Conservation (phyloP, 2,888 invertebrate species). For the Drosophila austrosaltans region DNA sequence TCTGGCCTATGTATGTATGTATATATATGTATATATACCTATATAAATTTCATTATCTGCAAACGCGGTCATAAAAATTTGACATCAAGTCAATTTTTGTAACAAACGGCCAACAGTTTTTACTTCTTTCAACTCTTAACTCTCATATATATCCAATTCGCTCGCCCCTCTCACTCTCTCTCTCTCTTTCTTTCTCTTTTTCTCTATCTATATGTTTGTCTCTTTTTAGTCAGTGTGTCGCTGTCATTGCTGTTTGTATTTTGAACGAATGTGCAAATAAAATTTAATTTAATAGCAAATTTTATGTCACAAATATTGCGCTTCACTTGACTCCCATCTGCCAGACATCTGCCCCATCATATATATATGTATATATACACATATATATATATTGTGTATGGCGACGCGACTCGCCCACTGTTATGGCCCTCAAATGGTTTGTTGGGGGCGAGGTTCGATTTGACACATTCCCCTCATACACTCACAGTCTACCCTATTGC, state of each 20-base stretch:
- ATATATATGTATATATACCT: conserved; percentile 11
- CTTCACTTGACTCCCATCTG: conserved; percentile 49
- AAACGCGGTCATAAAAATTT: conserved; percentile 71
- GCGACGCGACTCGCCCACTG: conserved; percentile 47
- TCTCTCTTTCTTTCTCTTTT: background rate
- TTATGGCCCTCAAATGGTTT: conserved; percentile 61
- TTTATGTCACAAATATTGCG: conserved; percentile 76
- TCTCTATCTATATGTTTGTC: conserved; percentile 10
- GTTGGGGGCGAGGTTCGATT: conserved; percentile 34
- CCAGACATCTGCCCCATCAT: conserved; percentile 9
- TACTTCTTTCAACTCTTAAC: background rate
- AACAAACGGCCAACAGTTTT: conserved; percentile 33
- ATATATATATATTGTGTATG: background rate
- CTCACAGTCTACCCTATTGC: background rate
- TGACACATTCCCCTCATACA: conserved; percentile 31
- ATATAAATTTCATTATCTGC: conserved; percentile 75
- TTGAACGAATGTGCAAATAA: conserved; percentile 77
- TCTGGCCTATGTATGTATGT: conserved; percentile 11
- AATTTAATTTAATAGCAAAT: conserved; percentile 77
- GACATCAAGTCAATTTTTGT: conserved; percentile 63
- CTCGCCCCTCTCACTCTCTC: conserved; percentile 7
- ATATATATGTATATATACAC: background rate
- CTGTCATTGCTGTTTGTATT: conserved; percentile 45
- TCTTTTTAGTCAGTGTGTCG: conserved; percentile 10
- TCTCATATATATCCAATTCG: conserved; percentile 5